phyloP scores from a whole-genome alignment of 2,113 vertebrate genomes.

The Hepsetus odoe region DNA sequence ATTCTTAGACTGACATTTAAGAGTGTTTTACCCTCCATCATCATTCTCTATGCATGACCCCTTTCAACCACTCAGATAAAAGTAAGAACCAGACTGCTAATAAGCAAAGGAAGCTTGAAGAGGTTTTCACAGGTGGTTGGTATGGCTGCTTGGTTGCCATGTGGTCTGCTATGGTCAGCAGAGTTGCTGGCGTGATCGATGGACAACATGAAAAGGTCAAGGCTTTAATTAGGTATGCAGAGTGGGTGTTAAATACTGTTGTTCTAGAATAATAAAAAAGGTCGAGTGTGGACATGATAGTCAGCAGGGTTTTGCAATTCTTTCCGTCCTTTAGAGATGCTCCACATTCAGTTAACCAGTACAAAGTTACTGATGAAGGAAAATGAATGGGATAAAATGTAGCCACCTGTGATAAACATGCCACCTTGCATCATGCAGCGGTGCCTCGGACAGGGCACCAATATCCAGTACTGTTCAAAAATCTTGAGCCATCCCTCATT shows the following conservation, averaged over 20 bases:
- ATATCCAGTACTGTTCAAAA: no score
- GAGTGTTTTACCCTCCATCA: neutral
- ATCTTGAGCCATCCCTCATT: no score
- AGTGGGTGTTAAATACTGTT: slow-evolving; percentile 31
- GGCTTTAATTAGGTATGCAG: slow-evolving; percentile 41
- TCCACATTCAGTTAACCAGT: no score
- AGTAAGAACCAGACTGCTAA: neutral
- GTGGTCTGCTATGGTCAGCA: slow-evolving; percentile 21
- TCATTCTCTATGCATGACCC: neutral
- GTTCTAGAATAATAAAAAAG: slow-evolving; percentile 26
- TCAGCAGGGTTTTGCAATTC: slow-evolving; percentile 18
- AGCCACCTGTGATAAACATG: no score
- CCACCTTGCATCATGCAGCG: no score
- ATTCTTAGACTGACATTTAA: neutral
- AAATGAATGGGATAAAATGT: no score
- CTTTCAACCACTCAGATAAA: neutral
- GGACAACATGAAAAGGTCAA: slow-evolving; percentile 44
- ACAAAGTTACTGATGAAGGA: no score
- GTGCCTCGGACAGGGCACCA: no score
- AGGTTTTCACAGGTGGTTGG: neutral
- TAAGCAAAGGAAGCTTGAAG: neutral
- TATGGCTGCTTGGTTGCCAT: neutral
- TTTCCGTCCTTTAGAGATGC: neutral
- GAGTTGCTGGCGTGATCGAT: slow-evolving; percentile 30
- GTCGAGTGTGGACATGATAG: slow-evolving; percentile 17